phyloP scores from a whole-genome alignment of 2,113 vertebrate species.

The Peromyscus leucopus region DNA sequence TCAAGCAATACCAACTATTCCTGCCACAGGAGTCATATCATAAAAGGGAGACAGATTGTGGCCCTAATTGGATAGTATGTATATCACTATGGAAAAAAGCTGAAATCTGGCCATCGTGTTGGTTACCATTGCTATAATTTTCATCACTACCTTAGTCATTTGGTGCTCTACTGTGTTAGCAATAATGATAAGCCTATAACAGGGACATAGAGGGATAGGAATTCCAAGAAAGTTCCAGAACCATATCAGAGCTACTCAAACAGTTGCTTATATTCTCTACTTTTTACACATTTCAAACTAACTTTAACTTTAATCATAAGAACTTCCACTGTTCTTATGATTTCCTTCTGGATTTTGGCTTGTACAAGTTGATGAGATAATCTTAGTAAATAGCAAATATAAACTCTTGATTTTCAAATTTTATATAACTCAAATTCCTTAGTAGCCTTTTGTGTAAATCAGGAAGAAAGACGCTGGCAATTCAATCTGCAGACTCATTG shows the following conservation, averaged over 20 bases:
- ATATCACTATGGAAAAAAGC: background rate
- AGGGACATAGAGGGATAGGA: background rate
- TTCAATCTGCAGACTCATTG: background rate
- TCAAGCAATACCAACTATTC: background rate
- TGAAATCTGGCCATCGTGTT: background rate
- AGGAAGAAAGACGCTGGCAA: background rate
- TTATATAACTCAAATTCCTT: background rate
- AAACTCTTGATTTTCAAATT: background rate
- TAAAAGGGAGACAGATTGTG: background rate
- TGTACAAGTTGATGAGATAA: background rate
- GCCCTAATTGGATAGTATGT: background rate
- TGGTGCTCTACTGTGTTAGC: background rate
- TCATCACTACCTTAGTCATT: background rate
- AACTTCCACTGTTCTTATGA: background rate
- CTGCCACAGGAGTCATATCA: background rate
- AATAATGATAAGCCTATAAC: background rate
- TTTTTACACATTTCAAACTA: background rate
- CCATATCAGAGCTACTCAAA: background rate
- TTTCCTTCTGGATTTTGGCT: conserved; percentile 4
- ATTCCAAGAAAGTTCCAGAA: background rate
- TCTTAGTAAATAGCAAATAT: conserved; percentile 12
- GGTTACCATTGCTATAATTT: background rate
- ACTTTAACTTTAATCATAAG: background rate
- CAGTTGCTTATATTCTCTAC: background rate
- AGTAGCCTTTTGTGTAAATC: background rate